A percentile compares a stretch with the other conserved stretches of the same genome.
These are phyloP conservation scores for Rhinogobius similis DNA, from an alignment of 2,113 vertebrate genomes.

Conservation along the genomic window DNA sequence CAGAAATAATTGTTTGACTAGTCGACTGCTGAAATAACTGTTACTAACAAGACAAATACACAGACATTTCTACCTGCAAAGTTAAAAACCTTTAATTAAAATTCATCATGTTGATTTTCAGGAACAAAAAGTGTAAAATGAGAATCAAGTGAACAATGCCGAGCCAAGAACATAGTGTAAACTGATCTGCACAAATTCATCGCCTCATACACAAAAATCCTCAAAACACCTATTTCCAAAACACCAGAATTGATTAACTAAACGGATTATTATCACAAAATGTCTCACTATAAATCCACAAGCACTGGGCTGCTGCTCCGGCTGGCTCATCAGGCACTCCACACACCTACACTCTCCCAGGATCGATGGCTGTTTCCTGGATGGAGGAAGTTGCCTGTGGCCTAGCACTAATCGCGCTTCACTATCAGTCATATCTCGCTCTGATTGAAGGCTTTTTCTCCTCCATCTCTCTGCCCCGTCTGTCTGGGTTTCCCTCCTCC, in stretches of 20 bases:
- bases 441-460: conserved; percentile 41
- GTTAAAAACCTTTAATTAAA: no score
- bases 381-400: conserved; percentile 39
- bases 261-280: conserved; percentile 19
- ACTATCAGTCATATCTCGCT: conserved; percentile 28
- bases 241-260: background rate
- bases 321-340: conserved; percentile 31
- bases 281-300: conserved; percentile 17
- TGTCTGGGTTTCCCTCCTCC: conserved; percentile 26
- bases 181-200: no score
- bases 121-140: no score
- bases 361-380: conserved; percentile 58
- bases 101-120: no score
- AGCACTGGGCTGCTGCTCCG: conserved; percentile 26
- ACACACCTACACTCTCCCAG: conserved; percentile 30
- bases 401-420: conserved; percentile 53
- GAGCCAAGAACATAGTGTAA: no score
- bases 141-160: background rate
- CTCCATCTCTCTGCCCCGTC: conserved; percentile 8
- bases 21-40: no score
- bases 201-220: background rate
- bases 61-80: no score
- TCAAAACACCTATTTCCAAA: background rate
- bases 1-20: no score
- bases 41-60: no score